Evolutionary conservation across 2,797 vertebrate species (phyloP).

Genomic region (Diplodus sargus): DNA sequence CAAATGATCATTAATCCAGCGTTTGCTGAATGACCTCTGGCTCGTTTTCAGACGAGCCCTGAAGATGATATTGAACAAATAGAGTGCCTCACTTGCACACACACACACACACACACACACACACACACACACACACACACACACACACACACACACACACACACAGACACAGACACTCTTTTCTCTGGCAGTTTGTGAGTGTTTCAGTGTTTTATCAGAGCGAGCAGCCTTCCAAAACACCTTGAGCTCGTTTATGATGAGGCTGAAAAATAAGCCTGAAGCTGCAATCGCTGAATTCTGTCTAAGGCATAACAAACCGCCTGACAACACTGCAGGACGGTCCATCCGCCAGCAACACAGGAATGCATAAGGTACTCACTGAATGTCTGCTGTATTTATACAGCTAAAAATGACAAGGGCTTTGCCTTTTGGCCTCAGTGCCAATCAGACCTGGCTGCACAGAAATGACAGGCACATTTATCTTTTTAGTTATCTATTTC

Average conservation of each 20-base stretch:
- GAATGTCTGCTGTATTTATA: not conserved
- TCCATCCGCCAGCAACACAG: not conserved
- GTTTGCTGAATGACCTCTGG: conserved; percentile 19
- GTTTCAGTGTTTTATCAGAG: too few relatives aligned
- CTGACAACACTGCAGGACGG: not conserved
- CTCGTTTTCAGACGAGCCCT: conserved; percentile 33
- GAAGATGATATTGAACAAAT: conserved; percentile 4
- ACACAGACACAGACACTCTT: not conserved
- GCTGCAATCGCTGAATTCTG: not conserved
- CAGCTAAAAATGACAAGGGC: not conserved
- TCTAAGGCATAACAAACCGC: conserved; percentile 10
- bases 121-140: not conserved
- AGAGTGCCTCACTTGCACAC: not conserved
- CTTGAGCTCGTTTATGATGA: not conserved
- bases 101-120: not conserved
- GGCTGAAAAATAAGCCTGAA: not conserved
- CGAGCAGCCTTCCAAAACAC: not conserved
- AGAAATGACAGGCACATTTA: too few relatives aligned
- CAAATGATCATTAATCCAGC: conserved; percentile 8
- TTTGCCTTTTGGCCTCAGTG: too few relatives aligned
- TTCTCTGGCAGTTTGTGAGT: too few relatives aligned
- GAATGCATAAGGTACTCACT: not conserved
- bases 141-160: conserved; percentile 1
- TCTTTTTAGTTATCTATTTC: too few relatives aligned
- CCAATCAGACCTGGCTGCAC: too few relatives aligned